phyloP scores from a whole-genome alignment of 92 coral and sea anemone genomes.

The Virgularia gustaviana region DNA sequence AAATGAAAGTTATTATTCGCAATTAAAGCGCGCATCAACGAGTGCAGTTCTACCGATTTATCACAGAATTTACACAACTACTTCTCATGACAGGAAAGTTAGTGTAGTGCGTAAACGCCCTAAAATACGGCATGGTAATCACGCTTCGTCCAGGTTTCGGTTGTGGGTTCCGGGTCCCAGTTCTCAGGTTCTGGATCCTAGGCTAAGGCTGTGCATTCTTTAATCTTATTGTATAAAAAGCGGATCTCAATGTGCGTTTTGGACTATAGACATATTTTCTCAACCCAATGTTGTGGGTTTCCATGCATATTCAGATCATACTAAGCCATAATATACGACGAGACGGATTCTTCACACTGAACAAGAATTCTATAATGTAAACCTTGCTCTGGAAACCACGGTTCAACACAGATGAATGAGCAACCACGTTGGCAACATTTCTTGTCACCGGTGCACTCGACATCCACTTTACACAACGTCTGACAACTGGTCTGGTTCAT shows the following conservation, averaged over 20 bases:
- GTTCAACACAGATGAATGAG: background rate
- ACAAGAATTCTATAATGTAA: background rate
- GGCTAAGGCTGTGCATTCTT: no score
- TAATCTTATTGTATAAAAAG: no score
- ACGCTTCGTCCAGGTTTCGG: no score
- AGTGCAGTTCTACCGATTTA: background rate
- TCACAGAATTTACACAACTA: no score
- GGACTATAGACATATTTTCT: no score
- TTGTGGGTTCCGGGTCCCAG: no score
- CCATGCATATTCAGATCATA: background rate
- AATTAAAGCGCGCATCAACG: background rate
- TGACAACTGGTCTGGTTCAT: background rate
- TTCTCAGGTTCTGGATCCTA: no score
- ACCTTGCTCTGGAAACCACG: constrained; percentile 25
- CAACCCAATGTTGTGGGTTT: no score
- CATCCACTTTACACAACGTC: background rate
- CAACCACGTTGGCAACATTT: constrained; percentile 13
- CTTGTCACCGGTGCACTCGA: constrained; percentile 5
- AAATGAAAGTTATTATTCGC: background rate
- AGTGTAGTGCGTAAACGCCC: no score
- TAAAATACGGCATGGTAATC: no score
- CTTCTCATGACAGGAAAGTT: no score
- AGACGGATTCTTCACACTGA: background rate
- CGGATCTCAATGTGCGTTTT: no score
- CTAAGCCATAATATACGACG: background rate